Evolutionary conservation across 2,797 vertebrate species (phyloP).

Genomic region (Propithecus deckenii): DNA sequence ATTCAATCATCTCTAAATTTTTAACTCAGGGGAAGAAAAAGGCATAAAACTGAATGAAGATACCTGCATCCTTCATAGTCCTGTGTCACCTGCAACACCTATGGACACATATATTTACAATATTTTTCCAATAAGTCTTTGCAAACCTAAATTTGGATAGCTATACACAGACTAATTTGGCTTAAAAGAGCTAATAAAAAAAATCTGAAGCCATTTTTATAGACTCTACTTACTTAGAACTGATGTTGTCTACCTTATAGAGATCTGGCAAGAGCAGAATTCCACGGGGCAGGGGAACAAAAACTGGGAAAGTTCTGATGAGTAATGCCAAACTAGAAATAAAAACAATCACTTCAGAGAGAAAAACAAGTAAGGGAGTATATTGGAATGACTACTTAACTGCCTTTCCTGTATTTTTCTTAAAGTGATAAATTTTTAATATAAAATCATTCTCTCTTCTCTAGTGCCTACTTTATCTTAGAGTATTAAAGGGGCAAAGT

Average conservation of each 20-base stretch:
- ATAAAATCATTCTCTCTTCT: neutral
- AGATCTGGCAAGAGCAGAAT: constrained; percentile 24
- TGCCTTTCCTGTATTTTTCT: neutral
- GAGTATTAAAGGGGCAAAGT: neutral
- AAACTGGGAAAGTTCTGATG: neutral
- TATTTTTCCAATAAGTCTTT: constrained; percentile 43
- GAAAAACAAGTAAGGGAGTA: neutral
- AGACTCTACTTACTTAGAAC: constrained; percentile 33
- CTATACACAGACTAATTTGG: neutral
- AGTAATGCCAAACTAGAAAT: neutral
- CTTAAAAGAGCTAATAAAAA: constrained; percentile 11
- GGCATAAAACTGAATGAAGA: constrained; percentile 32
- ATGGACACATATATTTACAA: neutral
- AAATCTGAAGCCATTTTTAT: constrained; percentile 38
- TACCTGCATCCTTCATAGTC: neutral
- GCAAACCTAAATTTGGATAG: neutral
- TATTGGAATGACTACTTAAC: neutral
- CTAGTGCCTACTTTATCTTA: neutral
- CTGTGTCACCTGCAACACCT: neutral
- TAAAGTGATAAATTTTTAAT: neutral
- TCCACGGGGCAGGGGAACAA: neutral
- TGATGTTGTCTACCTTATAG: constrained; percentile 16
- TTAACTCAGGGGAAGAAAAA: neutral
- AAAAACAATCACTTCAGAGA: constrained; percentile 11
- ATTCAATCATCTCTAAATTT: neutral